These are phyloP conservation scores for Scaptomyza reducta DNA, from an alignment of 2,888 invertebrate genomes.

Conservation along the genomic window DNA sequence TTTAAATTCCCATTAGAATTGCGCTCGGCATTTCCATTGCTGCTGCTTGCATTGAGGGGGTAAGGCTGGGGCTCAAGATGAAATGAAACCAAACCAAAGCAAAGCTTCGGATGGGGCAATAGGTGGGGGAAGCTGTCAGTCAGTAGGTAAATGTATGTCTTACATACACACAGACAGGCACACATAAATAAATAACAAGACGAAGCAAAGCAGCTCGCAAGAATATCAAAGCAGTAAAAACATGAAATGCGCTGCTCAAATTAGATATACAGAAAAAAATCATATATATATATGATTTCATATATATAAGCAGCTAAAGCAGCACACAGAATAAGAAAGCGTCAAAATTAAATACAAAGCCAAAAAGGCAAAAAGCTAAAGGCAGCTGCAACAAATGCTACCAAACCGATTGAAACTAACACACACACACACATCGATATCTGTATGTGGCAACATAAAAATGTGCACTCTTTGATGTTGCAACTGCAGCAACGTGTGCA, in stretches of 20 bases:
- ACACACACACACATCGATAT: slow-evolving; percentile 1
- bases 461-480: slow-evolving; percentile 6
- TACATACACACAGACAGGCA: slow-evolving; percentile 31
- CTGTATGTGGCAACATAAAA: no score
- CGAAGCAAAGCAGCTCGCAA: slow-evolving; percentile 30
- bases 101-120: slow-evolving; percentile 7
- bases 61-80: slow-evolving; percentile 55
- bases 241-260: slow-evolving; percentile 60
- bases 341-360: slow-evolving; percentile 56
- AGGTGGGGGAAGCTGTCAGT: slow-evolving; percentile 37
- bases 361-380: slow-evolving; percentile 36
- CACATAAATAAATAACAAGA: slow-evolving; percentile 53
- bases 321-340: slow-evolving; percentile 23
- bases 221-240: slow-evolving; percentile 64
- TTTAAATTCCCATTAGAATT: slow-evolving; percentile 79
- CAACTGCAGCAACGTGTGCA: neutral
- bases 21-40: slow-evolving; percentile 50
- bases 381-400: slow-evolving; percentile 35
- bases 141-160: slow-evolving; percentile 71
- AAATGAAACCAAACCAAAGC: slow-evolving; percentile 70
- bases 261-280: slow-evolving; percentile 50
- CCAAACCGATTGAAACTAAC: slow-evolving; percentile 12
- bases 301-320: slow-evolving; percentile 14
- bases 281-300: slow-evolving; percentile 33
- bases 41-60: slow-evolving; percentile 25